Evolutionary conservation across 2,113 vertebrate species (phyloP).

Genomic region (Melospiza melodia): DNA sequence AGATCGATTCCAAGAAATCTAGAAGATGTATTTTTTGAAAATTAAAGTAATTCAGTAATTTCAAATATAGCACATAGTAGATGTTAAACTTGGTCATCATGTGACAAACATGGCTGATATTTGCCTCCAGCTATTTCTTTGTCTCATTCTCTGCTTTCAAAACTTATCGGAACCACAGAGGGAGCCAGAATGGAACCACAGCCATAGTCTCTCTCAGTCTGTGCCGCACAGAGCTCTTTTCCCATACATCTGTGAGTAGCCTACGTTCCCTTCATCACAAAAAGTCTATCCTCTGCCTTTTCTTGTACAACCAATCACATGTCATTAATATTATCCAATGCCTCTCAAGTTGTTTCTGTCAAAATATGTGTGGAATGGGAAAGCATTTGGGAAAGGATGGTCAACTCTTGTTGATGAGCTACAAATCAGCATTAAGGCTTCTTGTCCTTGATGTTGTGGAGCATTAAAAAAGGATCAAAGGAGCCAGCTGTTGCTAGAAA

Average conservation of each 20-base stretch:
- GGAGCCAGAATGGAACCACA: fast-evolving
- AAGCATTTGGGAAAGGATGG: neutral
- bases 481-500: neutral
- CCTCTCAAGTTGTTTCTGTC: neutral
- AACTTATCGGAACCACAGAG: neutral
- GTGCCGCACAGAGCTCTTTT: neutral
- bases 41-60: neutral
- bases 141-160: neutral
- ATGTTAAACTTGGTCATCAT: neutral
- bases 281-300: neutral
- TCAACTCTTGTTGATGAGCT: neutral
- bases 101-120: neutral
- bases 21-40: neutral
- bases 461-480: neutral
- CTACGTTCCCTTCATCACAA: neutral
- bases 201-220: neutral
- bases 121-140: neutral
- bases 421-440: neutral
- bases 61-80: neutral
- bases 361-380: neutral
- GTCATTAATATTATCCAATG: neutral
- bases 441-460: neutral
- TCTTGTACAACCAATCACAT: neutral
- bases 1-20: neutral
- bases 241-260: neutral